Base-by-base conservation (phyloP, 2,113 vertebrate genomes). In the Chaenocephalus aceratus region DNA sequence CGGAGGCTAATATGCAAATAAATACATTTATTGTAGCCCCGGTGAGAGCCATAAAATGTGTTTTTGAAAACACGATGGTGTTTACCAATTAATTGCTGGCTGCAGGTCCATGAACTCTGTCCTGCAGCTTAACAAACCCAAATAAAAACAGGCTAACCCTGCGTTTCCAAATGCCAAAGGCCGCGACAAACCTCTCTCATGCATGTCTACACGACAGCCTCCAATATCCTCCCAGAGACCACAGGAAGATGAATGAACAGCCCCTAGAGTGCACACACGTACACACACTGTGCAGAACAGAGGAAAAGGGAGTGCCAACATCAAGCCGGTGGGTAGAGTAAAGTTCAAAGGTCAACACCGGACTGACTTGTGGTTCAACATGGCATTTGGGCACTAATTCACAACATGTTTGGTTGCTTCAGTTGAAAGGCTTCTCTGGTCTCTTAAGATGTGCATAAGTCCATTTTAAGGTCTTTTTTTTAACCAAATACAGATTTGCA, bases 201-300 rank as follows among this genome's bases (percentile, higher is more conserved):
- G 84, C 77, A 79, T 82, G 78, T 79, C 84, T 73, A 87, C 81
- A 87, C 82, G 89, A 83, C 89, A 87, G 83, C 86, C 75, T 86
- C 78, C 75, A 86, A 85, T 80, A 87, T 88, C 72, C 85, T 80
- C 81, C 71, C 81, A 74, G 71, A 91, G 91, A 94, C 90, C 92
- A 65, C 91, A 89, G 65, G 72, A 81, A 87, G 89, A 94, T 86
- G 89, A 94, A 94, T 89, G 85, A 87, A 90, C 86, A 75, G 63
- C 14, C 69, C 85, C 72, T 21, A 56, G 75, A 62, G 34, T 12
- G 36, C 72, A 49, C 75, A 67, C 45, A 23, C 67, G 82, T 56
- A 63, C 49, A 70, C 15, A 85, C 21, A 78, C 48, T 66, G 36
- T 54, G 10, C 48, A 54, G 51, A 44, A 57, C 57, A 59, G 49